Conservation (phyloP, 2,113 vertebrate genomes). For the Hippocampus guttulatus region DNA sequence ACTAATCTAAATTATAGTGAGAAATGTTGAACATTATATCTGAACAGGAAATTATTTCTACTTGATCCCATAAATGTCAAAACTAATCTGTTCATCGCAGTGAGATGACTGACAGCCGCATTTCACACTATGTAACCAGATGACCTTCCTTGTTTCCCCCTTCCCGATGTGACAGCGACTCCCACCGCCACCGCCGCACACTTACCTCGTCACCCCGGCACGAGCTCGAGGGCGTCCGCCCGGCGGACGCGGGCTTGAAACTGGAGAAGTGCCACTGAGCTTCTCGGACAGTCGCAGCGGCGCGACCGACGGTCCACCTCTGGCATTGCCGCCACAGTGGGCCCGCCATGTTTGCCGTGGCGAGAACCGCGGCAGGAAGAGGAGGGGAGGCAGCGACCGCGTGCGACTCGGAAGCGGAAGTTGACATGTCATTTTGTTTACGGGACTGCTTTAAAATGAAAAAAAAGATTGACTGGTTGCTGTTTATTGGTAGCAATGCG, state of each 20-base stretch:
- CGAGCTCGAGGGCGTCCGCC: slow-evolving; percentile 11
- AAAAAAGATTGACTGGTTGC: neutral
- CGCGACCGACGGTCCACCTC: slow-evolving; percentile 31
- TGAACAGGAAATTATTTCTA: neutral
- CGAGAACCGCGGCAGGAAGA: neutral
- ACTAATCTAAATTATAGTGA: neutral
- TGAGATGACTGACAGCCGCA: neutral
- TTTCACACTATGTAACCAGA: neutral
- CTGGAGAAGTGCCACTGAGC: slow-evolving; percentile 10
- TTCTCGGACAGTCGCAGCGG: slow-evolving; percentile 22
- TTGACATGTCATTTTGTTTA: neutral
- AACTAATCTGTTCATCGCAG: neutral
- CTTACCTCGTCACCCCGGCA: slow-evolving; percentile 41
- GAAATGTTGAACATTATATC: too few relatives aligned
- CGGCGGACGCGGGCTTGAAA: slow-evolving; percentile 18
- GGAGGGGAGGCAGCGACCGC: neutral
- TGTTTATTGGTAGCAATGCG: neutral
- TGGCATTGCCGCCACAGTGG: slow-evolving; percentile 60
- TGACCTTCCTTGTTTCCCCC: slow-evolving; percentile 66
- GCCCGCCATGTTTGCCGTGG: slow-evolving; percentile 64
- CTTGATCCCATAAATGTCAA: neutral
- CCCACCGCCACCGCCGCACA: slow-evolving; percentile 8
- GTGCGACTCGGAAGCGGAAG: neutral
- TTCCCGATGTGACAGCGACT: slow-evolving; percentile 16
- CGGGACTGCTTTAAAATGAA: neutral